Conservation (phyloP, 2,113 vertebrate species). For the Triplophysa tibetana region DNA sequence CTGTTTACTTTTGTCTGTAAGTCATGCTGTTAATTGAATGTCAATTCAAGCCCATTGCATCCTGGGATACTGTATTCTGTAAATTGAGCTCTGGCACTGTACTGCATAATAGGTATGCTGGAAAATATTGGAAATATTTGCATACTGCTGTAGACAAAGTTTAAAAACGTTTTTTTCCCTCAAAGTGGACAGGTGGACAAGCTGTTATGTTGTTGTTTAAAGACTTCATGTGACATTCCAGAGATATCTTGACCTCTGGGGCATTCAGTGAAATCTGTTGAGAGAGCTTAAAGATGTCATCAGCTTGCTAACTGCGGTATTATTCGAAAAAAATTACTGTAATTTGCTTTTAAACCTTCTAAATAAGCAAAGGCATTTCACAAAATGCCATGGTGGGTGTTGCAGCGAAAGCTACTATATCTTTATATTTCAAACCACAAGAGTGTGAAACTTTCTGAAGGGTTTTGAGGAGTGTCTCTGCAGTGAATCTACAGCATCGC, state of each 20-base stretch:
- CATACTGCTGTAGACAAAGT: no score
- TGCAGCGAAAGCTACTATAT: neutral
- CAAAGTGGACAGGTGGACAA: no score
- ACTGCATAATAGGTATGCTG: no score
- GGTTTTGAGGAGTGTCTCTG: neutral
- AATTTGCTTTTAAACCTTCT: neutral
- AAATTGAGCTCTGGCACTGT: no score
- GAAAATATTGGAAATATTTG: no score
- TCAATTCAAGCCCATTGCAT: no score
- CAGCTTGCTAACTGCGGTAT: neutral
- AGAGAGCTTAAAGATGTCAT: neutral
- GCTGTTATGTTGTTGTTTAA: neutral
- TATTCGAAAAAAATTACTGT: neutral
- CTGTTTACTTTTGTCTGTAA: no score
- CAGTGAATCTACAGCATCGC: neutral
- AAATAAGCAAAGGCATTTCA: neutral
- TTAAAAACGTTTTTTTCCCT: no score
- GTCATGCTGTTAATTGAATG: no score
- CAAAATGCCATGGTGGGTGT: neutral
- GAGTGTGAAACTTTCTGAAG: no score
- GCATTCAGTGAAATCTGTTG: conserved; percentile 18
- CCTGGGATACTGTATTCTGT: no score
- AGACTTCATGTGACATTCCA: conserved; percentile 34
- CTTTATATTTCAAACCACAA: neutral
- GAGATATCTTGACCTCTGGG: conserved; percentile 9